phyloP scores from a whole-genome alignment of 2,888 invertebrate species.

The Oscheius sp. region DNA sequence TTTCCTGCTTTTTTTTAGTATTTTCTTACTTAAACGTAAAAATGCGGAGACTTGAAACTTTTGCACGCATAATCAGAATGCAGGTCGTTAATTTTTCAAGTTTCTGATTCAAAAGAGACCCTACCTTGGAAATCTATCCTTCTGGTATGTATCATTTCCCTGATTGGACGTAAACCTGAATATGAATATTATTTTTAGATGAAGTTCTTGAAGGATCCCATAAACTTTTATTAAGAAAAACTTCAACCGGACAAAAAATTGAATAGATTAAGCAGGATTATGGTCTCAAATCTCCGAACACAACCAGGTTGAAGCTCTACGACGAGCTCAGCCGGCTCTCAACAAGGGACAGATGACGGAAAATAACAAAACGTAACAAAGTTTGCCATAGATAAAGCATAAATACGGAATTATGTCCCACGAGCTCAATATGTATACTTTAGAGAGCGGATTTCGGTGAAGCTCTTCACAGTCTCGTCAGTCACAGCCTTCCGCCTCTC shows the following conservation, averaged over 20 bases:
- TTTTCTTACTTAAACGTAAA: no score
- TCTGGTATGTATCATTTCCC: no score
- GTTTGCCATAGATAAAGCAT: neutral
- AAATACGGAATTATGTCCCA: constrained; percentile 11
- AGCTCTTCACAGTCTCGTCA: constrained; percentile 85
- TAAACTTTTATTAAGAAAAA: constrained; percentile 2
- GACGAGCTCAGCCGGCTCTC: neutral
- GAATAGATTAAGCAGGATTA: constrained; percentile 4
- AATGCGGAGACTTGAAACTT: no score
- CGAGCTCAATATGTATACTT: constrained; percentile 34
- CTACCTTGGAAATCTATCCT: no score
- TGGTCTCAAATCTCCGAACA: constrained; percentile 23
- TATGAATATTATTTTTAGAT: no score
- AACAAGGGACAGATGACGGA: constrained; percentile 3
- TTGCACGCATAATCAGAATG: no score
- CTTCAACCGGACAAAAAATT: constrained; percentile 3
- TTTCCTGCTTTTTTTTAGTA: no score
- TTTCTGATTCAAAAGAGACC: no score
- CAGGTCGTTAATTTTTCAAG: no score
- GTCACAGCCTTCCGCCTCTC: constrained; percentile 84
- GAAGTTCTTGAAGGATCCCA: neutral
- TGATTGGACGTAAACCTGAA: no score
- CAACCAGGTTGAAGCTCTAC: neutral
- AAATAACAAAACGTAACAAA: constrained; percentile 6
- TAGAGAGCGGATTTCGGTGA: constrained; percentile 81